Evolutionary conservation across 2,113 vertebrate genomes (phyloP).

Genomic region (Bufo gargarizans): DNA sequence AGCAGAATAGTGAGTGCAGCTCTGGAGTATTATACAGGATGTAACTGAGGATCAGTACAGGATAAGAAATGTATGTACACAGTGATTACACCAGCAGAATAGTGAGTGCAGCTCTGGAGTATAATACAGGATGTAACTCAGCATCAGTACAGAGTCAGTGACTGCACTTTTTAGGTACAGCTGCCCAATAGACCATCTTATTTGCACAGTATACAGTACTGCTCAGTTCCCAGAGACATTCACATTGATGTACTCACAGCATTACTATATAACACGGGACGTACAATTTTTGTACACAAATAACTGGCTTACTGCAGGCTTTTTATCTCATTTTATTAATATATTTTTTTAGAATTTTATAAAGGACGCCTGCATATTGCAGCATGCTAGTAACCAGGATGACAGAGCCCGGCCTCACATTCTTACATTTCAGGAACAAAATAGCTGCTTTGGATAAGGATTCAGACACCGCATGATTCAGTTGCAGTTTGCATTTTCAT

Average conservation of each 20-base stretch:
- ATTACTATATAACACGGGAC: not conserved
- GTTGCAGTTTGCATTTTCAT: not conserved
- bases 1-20: too few species aligned
- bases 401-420: slow-evolving; percentile 1
- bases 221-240: not conserved
- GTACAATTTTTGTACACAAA: not conserved
- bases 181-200: too few species aligned
- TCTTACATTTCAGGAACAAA: slow-evolving; percentile 13
- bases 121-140: too few species aligned
- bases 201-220: not conserved
- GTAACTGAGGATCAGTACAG: too few species aligned
- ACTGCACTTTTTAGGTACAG: too few species aligned
- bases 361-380: slow-evolving; percentile 1
- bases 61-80: too few species aligned
- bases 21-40: too few species aligned
- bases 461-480: not conserved
- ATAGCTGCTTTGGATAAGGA: not conserved
- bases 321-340: slow-evolving; percentile 19
- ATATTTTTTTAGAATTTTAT: slow-evolving; percentile 15
- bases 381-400: not conserved
- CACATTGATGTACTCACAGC: not conserved
- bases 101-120: too few species aligned
- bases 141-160: too few species aligned
- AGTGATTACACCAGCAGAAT: too few species aligned
- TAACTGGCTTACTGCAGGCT: not conserved